Percentiles rank a stretch among this genome's conserved stretches.
Evolutionary conservation across 2,113 vertebrate genomes (phyloP).

Genomic region (Epinephelus lanceolatus): DNA sequence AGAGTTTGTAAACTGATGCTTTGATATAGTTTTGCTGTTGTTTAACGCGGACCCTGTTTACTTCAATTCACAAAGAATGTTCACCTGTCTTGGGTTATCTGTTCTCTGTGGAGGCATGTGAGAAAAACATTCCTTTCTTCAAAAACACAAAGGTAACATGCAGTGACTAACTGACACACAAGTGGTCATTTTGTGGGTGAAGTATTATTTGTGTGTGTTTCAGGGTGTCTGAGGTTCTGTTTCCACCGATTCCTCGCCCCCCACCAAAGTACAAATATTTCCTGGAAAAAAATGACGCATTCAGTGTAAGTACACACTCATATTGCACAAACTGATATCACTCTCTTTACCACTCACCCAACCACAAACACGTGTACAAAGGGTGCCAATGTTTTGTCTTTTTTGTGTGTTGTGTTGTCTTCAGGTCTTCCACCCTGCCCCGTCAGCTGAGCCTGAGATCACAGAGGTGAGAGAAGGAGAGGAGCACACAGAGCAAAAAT

Average conservation of each 20-base stretch:
- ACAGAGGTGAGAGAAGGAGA: constrained; percentile 42
- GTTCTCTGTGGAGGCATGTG: too few species aligned
- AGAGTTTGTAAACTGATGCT: too few species aligned
- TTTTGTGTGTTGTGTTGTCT: constrained; percentile 15
- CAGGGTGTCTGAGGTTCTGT: constrained; percentile 67
- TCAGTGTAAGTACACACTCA: constrained; percentile 51
- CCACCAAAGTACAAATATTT: constrained; percentile 65
- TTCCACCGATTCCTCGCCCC: constrained; percentile 72
- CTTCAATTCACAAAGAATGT: too few species aligned
- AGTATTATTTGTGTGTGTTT: constrained; percentile 38
- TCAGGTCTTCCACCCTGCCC: constrained; percentile 37
- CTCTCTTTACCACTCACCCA: not conserved
- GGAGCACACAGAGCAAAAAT: constrained; percentile 42
- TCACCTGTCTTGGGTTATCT: too few species aligned
- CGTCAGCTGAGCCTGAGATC: constrained; percentile 50
- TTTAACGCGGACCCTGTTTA: too few species aligned
- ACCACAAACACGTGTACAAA: not conserved
- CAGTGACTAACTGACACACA: too few species aligned
- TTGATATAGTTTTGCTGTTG: too few species aligned
- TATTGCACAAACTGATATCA: not conserved
- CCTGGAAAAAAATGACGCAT: constrained; percentile 59
- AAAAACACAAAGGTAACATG: too few species aligned
- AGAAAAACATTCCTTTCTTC: too few species aligned
- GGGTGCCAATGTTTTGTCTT: not conserved
- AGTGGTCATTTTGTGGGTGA: too few species aligned